phyloP scores from a whole-genome alignment of 2,797 vertebrate species.

The Peromyscus nudipes region DNA sequence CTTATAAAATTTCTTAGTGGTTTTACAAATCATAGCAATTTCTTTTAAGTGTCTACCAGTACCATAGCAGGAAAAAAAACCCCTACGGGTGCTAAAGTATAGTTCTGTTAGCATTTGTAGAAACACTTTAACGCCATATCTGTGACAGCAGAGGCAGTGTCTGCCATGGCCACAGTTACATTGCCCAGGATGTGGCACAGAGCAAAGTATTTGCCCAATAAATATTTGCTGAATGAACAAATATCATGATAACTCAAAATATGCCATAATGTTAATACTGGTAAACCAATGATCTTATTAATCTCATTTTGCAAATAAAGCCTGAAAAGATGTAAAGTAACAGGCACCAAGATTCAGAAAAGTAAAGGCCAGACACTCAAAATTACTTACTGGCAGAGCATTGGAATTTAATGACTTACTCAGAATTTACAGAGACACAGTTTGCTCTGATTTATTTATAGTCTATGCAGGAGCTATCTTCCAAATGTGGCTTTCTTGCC shows the following conservation, averaged over 20 bases:
- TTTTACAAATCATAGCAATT: slow-evolving; percentile 13
- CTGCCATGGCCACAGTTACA: background rate
- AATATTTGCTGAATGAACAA: slow-evolving; percentile 40
- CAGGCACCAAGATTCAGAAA: background rate
- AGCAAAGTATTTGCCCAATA: background rate
- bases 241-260: background rate
- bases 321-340: background rate
- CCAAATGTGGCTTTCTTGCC: background rate
- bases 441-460: slow-evolving; percentile 44
- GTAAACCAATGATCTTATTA: background rate
- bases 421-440: background rate
- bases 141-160: background rate
- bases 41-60: background rate
- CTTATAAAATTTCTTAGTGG: background rate
- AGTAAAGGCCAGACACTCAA: slow-evolving; percentile 13
- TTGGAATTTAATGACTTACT: slow-evolving; percentile 37
- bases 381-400: background rate
- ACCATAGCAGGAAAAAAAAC: background rate
- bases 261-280: background rate
- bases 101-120: background rate
- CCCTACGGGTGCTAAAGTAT: background rate
- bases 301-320: slow-evolving; percentile 48
- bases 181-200: background rate
- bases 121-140: background rate
- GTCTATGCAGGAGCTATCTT: background rate